Conservation (phyloP, 2,888 invertebrate species). For the Ormyrus pomaceus region DNA sequence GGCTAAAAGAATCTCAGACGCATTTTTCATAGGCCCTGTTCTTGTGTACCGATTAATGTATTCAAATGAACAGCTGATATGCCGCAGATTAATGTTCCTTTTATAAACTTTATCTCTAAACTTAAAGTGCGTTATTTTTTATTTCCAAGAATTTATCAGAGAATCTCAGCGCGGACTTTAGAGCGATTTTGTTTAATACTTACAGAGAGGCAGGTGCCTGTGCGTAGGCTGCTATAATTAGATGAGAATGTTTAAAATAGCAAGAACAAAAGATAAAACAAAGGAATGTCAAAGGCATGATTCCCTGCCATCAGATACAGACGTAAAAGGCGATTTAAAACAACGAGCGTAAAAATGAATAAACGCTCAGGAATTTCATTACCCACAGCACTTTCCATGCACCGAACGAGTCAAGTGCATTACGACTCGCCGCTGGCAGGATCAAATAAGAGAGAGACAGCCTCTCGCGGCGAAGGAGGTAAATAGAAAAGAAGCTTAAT, state of each 20-base stretch:
- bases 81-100: constrained; percentile 20
- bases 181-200: too few relatives aligned
- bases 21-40: constrained; percentile 21
- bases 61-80: constrained; percentile 57
- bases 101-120: constrained; percentile 14
- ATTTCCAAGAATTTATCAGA: too few relatives aligned
- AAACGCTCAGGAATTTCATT: constrained; percentile 23
- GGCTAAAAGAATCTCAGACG: constrained; percentile 21
- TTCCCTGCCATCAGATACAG: too few relatives aligned
- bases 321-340: too few relatives aligned
- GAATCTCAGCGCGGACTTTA: too few relatives aligned
- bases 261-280: background rate
- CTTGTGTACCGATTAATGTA: constrained; percentile 44
- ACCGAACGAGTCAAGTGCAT: constrained; percentile 20
- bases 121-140: background rate
- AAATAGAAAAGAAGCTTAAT: constrained; percentile 56
- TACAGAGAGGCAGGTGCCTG: too few relatives aligned
- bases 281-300: background rate
- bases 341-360: constrained; percentile 10
- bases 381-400: background rate
- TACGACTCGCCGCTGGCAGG: background rate
- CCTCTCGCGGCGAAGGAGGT: constrained; percentile 34
- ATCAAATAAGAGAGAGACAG: constrained; percentile 19
- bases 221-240: background rate
- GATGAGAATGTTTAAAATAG: constrained; percentile 28